Evolutionary conservation across 2,113 vertebrate species (phyloP).

Genomic region (Lontra canadensis): DNA sequence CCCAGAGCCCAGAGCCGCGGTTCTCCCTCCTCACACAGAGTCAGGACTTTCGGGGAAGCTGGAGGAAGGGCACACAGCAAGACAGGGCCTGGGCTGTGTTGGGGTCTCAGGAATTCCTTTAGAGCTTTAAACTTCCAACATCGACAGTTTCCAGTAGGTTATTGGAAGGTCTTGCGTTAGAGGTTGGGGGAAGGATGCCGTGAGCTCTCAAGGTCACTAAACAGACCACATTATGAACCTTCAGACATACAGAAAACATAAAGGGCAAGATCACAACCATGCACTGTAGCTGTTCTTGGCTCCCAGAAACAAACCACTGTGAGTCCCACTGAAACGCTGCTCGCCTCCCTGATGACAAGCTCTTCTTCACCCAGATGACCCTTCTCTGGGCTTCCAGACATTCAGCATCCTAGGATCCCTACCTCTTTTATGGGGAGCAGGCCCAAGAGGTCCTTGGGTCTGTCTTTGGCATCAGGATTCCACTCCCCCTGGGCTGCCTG

Average conservation of each 20-base stretch:
- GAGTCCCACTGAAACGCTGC: accelerated
- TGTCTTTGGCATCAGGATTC: background rate
- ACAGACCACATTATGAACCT: background rate
- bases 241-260: background rate
- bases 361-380: too few relatives aligned
- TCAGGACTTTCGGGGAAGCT: background rate
- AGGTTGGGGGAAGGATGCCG: background rate
- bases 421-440: background rate
- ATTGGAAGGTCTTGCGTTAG: background rate
- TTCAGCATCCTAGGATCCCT: background rate
- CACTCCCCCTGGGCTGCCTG: background rate
- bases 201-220: background rate
- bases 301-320: background rate
- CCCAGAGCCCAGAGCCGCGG: background rate
- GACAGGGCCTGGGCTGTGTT: background rate
- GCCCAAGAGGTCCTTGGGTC: background rate
- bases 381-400: background rate
- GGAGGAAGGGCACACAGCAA: background rate
- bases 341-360: background rate
- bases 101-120: background rate
- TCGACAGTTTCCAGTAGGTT: background rate
- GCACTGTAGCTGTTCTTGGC: background rate
- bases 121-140: background rate
- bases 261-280: accelerated
- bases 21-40: background rate